A percentile compares a stretch with the other conserved stretches of the same genome.
These are phyloP conservation scores for Sitodiplosis mosellana DNA, from an alignment of 1,140 invertebrate species.

Conservation along the genomic window DNA sequence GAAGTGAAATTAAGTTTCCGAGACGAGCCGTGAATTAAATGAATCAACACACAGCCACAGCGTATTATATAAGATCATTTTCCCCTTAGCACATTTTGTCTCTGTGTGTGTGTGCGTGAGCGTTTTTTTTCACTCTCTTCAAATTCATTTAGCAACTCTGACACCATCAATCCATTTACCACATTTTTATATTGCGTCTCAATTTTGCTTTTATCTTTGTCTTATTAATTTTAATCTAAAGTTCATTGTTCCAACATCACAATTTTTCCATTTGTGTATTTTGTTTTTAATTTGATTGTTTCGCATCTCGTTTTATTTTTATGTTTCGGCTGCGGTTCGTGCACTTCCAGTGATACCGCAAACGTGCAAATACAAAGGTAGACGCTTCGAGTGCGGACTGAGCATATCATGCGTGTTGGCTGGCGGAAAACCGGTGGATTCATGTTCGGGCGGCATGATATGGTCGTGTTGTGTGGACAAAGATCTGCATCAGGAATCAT, in stretches of 20 bases:
- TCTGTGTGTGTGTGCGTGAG: no score
- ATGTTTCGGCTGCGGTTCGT: conserved; percentile 3
- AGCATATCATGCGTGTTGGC: conserved; percentile 73
- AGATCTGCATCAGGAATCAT: conserved; percentile 29
- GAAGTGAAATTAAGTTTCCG: no score
- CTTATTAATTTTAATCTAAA: neutral
- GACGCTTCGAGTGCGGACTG: conserved; percentile 71
- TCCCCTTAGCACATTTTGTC: no score
- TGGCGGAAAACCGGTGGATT: conserved; percentile 68
- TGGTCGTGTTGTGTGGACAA: conserved; percentile 85
- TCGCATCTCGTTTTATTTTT: conserved; percentile 1
- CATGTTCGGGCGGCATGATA: conserved; percentile 83
- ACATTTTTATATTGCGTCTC: neutral
- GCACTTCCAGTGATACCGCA: conserved; percentile 75
- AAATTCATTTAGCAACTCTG: neutral
- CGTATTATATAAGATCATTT: no score
- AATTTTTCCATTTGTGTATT: no score
- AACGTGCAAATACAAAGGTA: conserved; percentile 74
- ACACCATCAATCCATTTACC: neutral
- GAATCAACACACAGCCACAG: no score
- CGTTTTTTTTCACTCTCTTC: no score
- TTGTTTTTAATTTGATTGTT: no score
- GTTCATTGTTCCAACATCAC: neutral
- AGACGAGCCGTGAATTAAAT: no score
- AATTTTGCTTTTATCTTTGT: conserved; percentile 1